Conservation (phyloP, 2,113 vertebrate genomes). For the Poeciliopsis occidentalis region DNA sequence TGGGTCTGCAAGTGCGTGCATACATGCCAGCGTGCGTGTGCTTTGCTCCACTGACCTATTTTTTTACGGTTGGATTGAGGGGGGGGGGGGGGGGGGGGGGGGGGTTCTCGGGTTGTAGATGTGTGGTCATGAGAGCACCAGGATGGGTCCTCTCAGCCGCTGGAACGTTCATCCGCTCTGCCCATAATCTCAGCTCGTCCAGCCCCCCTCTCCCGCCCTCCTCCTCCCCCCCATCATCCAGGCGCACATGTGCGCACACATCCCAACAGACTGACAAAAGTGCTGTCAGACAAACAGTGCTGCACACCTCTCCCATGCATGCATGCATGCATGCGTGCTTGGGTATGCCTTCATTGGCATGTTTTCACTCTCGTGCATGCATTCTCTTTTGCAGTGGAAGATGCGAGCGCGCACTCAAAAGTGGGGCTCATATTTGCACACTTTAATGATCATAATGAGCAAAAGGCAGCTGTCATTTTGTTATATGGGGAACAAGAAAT, state of each 20-base stretch:
- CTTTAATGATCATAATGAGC: not conserved
- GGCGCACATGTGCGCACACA: constrained; percentile 40
- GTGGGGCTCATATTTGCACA: constrained; percentile 36
- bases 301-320: constrained; percentile 52
- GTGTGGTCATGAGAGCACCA: constrained; percentile 68
- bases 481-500: too few species aligned
- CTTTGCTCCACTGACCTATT: constrained; percentile 86
- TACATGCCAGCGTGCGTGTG: constrained; percentile 36
- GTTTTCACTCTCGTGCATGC: constrained; percentile 5
- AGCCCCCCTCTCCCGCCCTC: constrained; percentile 34
- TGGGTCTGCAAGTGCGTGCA: constrained; percentile 42
- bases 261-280: constrained; percentile 43
- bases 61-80: constrained; percentile 37
- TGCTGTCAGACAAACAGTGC: constrained; percentile 53
- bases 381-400: constrained; percentile 14
- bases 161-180: constrained; percentile 74
- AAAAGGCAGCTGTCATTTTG: constrained; percentile 58
- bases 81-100: constrained; percentile 17
- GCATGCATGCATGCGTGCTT: constrained; percentile 46
- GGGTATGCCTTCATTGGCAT: constrained; percentile 1
- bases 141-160: constrained; percentile 68
- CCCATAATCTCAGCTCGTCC: constrained; percentile 70
- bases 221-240: constrained; percentile 39
- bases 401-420: constrained; percentile 39
- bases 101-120: constrained; percentile 64